These are phyloP conservation scores for Helicoverpa zea DNA, from an alignment of 1,140 invertebrate species.

Conservation along the genomic window DNA sequence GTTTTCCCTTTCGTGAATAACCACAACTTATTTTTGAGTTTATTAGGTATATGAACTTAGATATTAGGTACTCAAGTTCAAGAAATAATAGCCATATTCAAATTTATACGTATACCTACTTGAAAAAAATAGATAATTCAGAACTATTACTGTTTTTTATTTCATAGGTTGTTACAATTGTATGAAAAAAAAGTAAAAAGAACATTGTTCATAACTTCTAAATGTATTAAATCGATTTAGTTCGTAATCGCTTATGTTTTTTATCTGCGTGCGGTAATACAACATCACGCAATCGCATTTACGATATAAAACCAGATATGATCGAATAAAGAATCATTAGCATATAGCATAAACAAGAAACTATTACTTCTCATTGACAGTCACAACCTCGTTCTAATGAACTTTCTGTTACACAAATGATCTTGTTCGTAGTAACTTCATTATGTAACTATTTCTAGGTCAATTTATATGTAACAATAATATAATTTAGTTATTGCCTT, in stretches of 20 bases:
- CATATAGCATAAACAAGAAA: conserved; percentile 27
- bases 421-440: conserved; percentile 59
- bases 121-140: too few species aligned
- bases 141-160: too few species aligned
- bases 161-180: too few species aligned
- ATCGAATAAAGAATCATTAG: conserved; percentile 28
- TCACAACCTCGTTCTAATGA: conserved; percentile 64
- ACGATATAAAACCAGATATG: conserved; percentile 35
- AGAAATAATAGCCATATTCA: too few species aligned
- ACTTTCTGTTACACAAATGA: conserved; percentile 69
- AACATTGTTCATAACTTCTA: neutral
- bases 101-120: too few species aligned
- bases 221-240: conserved; percentile 1
- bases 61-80: too few species aligned
- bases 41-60: too few species aligned
- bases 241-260: conserved; percentile 19
- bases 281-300: conserved; percentile 44
- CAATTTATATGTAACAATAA: conserved; percentile 53
- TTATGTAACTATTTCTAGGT: conserved; percentile 76
- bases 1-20: too few species aligned
- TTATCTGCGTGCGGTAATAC: conserved; percentile 30
- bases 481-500: neutral
- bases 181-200: too few species aligned
- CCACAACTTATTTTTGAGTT: too few species aligned
- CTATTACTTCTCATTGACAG: conserved; percentile 50